phyloP scores from a whole-genome alignment of 2,797 vertebrate species.

The Lepidocolaptes lacrymiger region DNA sequence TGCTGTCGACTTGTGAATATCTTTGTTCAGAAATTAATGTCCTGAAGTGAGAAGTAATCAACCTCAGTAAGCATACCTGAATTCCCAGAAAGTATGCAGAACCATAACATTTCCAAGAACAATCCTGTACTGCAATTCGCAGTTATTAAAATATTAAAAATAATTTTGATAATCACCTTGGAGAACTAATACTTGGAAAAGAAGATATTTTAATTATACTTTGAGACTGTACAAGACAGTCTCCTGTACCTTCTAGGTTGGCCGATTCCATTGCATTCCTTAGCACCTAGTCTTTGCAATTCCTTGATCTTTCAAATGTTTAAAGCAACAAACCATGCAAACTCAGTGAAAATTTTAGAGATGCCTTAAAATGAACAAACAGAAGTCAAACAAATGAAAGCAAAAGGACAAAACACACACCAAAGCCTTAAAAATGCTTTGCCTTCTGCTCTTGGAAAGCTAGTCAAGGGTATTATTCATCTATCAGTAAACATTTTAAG shows the following conservation, averaged over 20 bases:
- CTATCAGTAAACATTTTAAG: neutral
- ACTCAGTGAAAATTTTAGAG: neutral
- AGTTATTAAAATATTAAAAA: neutral
- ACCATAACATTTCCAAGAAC: neutral
- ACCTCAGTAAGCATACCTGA: neutral
- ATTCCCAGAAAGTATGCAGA: neutral
- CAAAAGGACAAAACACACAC: neutral
- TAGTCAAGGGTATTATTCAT: neutral
- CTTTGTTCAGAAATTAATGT: neutral
- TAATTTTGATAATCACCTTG: neutral
- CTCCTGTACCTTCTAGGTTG: neutral
- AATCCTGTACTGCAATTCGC: neutral
- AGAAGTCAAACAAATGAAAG: neutral
- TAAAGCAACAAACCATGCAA: rapidly evolving
- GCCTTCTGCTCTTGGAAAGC: rapidly evolving
- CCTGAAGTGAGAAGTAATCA: neutral
- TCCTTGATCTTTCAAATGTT: neutral
- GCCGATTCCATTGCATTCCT: neutral
- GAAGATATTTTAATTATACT: neutral
- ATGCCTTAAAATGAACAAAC: rapidly evolving
- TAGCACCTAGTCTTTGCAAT: neutral
- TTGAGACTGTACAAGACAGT: neutral
- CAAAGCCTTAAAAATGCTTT: neutral
- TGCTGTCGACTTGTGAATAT: neutral
- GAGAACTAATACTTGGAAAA: neutral